Conservation (phyloP, 2,113 vertebrate genomes). For the Xenus cinereus region DNA sequence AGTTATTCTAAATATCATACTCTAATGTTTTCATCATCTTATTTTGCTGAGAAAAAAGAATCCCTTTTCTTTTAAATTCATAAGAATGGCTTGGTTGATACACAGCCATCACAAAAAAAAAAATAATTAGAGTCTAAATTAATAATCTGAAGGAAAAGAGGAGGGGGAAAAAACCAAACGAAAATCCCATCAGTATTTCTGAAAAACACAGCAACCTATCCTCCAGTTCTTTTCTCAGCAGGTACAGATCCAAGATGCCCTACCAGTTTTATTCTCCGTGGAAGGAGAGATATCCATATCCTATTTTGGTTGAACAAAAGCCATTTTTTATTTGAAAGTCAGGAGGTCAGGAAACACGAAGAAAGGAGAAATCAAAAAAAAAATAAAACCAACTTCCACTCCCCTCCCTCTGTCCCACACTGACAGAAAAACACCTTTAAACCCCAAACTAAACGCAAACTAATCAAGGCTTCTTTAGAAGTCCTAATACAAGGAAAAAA, state of each 20-base stretch:
- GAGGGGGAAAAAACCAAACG: too few relatives aligned
- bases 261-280: neutral
- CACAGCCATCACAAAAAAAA: neutral
- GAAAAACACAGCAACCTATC: neutral
- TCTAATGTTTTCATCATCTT: neutral
- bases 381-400: neutral
- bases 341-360: neutral
- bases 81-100: neutral
- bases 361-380: neutral
- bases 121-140: neutral
- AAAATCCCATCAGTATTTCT: neutral
- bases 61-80: neutral
- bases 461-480: neutral
- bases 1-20: neutral
- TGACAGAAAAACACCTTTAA: neutral
- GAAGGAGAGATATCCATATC: neutral
- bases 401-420: neutral
- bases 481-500: neutral
- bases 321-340: neutral
- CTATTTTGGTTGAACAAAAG: neutral
- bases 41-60: neutral
- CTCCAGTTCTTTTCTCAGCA: neutral
- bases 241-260: neutral
- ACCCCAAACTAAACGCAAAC: neutral
- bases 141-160: neutral